Base-by-base conservation (phyloP, 2,113 vertebrate genomes). In the Melospiza melodia region DNA sequence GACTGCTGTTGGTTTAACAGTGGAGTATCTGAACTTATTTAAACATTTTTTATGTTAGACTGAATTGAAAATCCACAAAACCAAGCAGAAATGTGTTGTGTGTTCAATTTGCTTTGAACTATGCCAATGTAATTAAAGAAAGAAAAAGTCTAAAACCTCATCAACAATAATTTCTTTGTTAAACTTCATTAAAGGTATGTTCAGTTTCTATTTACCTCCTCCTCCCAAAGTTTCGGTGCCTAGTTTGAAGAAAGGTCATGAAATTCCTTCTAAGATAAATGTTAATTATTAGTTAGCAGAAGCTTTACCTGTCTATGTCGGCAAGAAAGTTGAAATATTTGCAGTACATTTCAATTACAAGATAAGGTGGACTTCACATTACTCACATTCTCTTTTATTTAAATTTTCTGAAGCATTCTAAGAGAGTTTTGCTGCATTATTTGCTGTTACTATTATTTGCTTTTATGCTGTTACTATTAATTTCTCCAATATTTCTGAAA, bases 231-330 rank as follows among this genome's bases (percentile, higher is more conserved):
- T 79, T 72, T 71, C 20, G 4, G 18, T 58, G 23, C 24, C n/a
- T 44, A 18, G 15, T 77, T 71, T 93, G 62, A 88, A 74, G 25
- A 17, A 59, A 86, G 22, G 33, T 63, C 4, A 27, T 84, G 65
- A 85, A 83, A 80, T 84, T 85, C 65, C 65, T 94, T 92, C 22
- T 43, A 67, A 77, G 87, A 55, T 67, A 93, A 77, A 87, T 71
- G 78, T 77, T 95, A 96, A 91, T 91, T 85, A 89, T 91, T 89
- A 94, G 37, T 82, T 81, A 83, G 15, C 31, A 87, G n/a, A 90
- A 80, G 77, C 14, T 31, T 90, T 67, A 72, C 57, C n/a, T 89
- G 49, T 65, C 52, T 12, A 6, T 71, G 14, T 85, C 51, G 93
- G 11, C 17, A 61, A 61, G 63, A 37, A 7, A 71, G 25, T 49